Conservation (phyloP, 2,797 vertebrate species). For the Pelodytes ibericus region DNA sequence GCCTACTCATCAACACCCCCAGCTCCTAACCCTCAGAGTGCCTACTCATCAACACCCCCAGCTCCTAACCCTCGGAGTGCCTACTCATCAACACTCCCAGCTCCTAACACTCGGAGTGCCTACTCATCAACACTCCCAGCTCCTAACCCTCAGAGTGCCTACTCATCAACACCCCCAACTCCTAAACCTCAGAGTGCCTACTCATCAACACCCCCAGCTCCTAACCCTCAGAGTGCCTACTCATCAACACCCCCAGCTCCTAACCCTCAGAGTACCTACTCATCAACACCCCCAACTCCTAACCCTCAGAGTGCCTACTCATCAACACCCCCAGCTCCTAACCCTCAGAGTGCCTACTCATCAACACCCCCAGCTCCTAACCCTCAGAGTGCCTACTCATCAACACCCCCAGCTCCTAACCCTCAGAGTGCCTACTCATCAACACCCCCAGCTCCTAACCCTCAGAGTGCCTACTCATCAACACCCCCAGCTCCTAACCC, state of each 20-base stretch:
- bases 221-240: not conserved
- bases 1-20: too few species aligned
- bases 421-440: not conserved
- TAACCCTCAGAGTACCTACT: not conserved
- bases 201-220: not conserved
- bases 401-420: not conserved
- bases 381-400: not conserved
- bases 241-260: not conserved
- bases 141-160: not conserved
- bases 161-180: not conserved
- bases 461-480: not conserved
- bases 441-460: not conserved
- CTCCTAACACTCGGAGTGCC: not conserved
- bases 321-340: not conserved
- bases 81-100: too few species aligned
- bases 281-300: not conserved
- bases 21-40: not conserved
- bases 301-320: not conserved
- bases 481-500: not conserved
- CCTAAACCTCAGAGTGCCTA: not conserved
- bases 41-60: not conserved
- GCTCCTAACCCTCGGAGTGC: not conserved
- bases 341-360: not conserved
- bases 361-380: not conserved
- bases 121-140: not conserved